Percentiles rank a stretch among this genome's conserved stretches.
Conservation (phyloP, 2,113 vertebrate genomes). For the Microcebus ravelobensis region DNA sequence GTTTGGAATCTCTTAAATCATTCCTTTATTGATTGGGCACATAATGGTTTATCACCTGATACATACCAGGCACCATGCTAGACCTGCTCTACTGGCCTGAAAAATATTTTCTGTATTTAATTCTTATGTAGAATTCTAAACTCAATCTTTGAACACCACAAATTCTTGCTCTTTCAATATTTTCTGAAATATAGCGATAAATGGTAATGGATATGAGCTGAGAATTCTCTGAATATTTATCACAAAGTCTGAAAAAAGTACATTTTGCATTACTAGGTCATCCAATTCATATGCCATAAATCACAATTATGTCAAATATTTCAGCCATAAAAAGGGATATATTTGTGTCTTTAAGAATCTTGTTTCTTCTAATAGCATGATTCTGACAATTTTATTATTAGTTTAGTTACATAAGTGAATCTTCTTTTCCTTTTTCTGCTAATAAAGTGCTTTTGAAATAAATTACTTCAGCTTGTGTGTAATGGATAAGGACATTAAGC, state of each 20-base stretch:
- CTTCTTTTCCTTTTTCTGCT: slow-evolving; percentile 44
- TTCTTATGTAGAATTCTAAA: background rate
- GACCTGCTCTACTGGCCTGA: background rate
- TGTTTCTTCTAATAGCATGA: slow-evolving; percentile 57
- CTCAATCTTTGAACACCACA: background rate
- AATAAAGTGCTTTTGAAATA: slow-evolving; percentile 69
- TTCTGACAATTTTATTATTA: slow-evolving; percentile 56
- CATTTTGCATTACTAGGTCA: background rate
- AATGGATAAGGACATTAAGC: slow-evolving; percentile 51
- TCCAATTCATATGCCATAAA: background rate
- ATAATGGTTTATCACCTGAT: background rate
- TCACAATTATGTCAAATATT: slow-evolving; percentile 46
- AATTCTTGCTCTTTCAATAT: background rate
- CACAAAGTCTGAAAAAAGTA: background rate
- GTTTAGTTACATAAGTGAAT: slow-evolving; percentile 53
- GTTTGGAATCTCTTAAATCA: background rate
- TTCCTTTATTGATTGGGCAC: background rate
- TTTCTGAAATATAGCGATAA: background rate
- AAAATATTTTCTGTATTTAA: background rate
- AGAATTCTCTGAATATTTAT: slow-evolving; percentile 16
- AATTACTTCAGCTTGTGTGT: slow-evolving; percentile 60
- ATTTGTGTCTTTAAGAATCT: slow-evolving; percentile 45
- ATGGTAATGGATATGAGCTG: background rate
- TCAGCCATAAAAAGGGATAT: background rate
- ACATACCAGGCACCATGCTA: background rate